Conservation (phyloP, 2,113 vertebrate genomes). For the Silurus glanis region DNA sequence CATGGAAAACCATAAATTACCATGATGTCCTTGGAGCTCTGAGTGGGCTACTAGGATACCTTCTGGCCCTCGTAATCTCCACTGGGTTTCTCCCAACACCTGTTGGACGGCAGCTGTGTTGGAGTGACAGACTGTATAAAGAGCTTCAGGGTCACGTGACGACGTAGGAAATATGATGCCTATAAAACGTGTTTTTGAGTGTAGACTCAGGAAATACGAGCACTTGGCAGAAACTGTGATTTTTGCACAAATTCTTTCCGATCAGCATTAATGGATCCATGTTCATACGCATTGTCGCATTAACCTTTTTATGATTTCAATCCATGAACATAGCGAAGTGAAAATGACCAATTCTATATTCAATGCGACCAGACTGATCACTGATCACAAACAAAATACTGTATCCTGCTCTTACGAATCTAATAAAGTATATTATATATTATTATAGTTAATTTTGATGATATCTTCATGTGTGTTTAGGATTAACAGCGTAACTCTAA, state of each 20-base stretch:
- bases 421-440: too few species aligned
- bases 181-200: background rate
- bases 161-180: background rate
- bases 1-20: conserved; percentile 50
- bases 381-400: too few species aligned
- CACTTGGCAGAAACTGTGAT: background rate
- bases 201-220: background rate
- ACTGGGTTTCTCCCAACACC: conserved; percentile 12
- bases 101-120: conserved; percentile 36
- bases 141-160: background rate
- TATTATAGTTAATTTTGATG: too few species aligned
- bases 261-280: background rate
- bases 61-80: conserved; percentile 8
- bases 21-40: background rate
- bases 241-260: background rate
- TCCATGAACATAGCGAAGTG: background rate
- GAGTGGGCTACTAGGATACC: conserved; percentile 9
- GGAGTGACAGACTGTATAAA: background rate
- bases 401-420: too few species aligned
- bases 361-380: too few species aligned
- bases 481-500: too few species aligned
- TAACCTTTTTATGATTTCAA: background rate
- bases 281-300: background rate
- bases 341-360: background rate
- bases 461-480: too few species aligned